phyloP scores from a whole-genome alignment of 2,113 vertebrate species.

The Isichthys henryi region DNA sequence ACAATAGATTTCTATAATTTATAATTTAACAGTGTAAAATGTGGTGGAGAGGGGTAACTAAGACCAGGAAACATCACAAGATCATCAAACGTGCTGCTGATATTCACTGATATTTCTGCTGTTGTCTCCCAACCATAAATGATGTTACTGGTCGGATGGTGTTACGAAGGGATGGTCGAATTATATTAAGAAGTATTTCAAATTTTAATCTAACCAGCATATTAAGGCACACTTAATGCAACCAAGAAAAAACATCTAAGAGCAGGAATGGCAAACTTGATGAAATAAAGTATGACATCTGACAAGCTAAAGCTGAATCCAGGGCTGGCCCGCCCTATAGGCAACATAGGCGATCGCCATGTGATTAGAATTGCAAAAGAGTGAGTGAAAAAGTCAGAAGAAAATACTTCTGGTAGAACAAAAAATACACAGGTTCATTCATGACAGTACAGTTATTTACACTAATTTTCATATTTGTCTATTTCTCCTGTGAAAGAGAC shows the following conservation, averaged over 20 bases:
- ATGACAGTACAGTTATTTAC: background rate
- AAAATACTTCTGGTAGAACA: background rate
- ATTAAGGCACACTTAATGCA: background rate
- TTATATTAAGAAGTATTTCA: background rate
- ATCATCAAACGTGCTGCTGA: background rate
- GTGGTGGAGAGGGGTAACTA: background rate
- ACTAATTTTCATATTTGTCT: background rate
- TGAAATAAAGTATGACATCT: background rate
- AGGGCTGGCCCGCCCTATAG: background rate
- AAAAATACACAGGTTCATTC: background rate
- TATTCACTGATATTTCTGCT: background rate
- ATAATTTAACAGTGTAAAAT: background rate
- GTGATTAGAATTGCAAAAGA: no score
- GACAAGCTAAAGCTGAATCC: background rate
- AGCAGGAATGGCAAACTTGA: background rate
- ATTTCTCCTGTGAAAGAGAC: background rate
- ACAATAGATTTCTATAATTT: background rate
- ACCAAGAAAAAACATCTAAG: background rate
- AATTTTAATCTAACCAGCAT: background rate
- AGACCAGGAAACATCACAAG: background rate
- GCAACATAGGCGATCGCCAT: background rate
- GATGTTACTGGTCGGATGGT: background rate
- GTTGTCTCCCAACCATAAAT: background rate
- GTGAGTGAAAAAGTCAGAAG: no score
- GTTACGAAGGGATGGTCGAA: background rate